These are phyloP conservation scores for Neodontobutis hainanensis DNA, from an alignment of 2,113 vertebrate genomes.

Conservation along the genomic window DNA sequence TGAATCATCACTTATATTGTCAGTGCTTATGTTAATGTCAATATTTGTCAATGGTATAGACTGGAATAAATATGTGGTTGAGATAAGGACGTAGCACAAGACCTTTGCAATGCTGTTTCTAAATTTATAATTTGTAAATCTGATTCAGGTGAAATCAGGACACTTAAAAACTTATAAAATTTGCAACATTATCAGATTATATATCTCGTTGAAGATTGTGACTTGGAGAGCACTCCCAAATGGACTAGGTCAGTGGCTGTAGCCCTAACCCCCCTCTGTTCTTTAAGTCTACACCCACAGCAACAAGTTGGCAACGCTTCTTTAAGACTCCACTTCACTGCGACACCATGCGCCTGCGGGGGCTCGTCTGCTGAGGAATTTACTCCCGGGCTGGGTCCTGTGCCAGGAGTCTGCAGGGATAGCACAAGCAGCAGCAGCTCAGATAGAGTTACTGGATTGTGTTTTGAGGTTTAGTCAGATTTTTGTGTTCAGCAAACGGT, in stretches of 20 bases:
- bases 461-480: slow-evolving; percentile 2
- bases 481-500: slow-evolving; percentile 1
- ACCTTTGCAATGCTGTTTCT: too few relatives aligned
- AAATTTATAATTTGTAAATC: too few relatives aligned
- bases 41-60: too few relatives aligned
- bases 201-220: too few relatives aligned
- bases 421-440: not conserved
- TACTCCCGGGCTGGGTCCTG: slow-evolving; percentile 4
- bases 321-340: slow-evolving; percentile 12
- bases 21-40: too few relatives aligned
- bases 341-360: slow-evolving; percentile 7
- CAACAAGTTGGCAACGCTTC: slow-evolving; percentile 40
- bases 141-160: too few relatives aligned
- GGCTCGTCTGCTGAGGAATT: slow-evolving; percentile 11
- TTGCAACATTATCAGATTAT: too few relatives aligned
- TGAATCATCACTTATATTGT: too few relatives aligned
- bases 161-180: too few relatives aligned
- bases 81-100: too few relatives aligned
- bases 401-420: slow-evolving; percentile 3
- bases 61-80: too few relatives aligned
- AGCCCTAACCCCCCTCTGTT: not conserved
- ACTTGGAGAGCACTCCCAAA: too few relatives aligned
- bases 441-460: slow-evolving; percentile 3
- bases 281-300: slow-evolving; percentile 10
- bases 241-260: not conserved